These are phyloP conservation scores for Sycobia sp. DNA, from an alignment of 1,140 invertebrate genomes.

Conservation along the genomic window DNA sequence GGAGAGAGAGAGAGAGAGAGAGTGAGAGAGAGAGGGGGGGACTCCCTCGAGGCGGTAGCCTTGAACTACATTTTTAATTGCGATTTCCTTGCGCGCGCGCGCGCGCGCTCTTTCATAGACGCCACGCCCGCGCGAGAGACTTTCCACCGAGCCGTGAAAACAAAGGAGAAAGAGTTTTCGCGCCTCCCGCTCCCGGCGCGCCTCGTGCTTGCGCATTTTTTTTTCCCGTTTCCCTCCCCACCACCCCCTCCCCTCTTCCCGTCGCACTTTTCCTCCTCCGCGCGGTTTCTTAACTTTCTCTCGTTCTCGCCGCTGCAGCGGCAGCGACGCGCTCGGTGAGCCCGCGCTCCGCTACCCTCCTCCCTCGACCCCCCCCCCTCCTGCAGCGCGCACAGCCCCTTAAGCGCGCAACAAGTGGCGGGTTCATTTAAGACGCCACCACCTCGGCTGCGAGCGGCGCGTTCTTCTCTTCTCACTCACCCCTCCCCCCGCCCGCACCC, in stretches of 20 bases:
- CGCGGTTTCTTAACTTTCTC: constrained; percentile 23
- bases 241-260: too few relatives aligned
- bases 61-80: constrained; percentile 64
- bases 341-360: too few relatives aligned
- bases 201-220: constrained; percentile 25
- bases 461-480: too few relatives aligned
- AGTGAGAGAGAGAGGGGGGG: constrained; percentile 32
- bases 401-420: constrained; percentile 63
- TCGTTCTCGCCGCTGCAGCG: constrained; percentile 8
- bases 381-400: constrained; percentile 39
- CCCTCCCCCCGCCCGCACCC: too few relatives aligned
- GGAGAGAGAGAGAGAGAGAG: constrained; percentile 17
- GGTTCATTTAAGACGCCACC: constrained; percentile 64
- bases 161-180: constrained; percentile 60
- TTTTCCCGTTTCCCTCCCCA: too few relatives aligned
- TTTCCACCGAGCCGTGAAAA: constrained; percentile 49
- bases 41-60: constrained; percentile 48
- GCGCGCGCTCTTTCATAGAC: too few relatives aligned
- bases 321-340: too few relatives aligned
- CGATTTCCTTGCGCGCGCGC: constrained; percentile 39
- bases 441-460: too few relatives aligned
- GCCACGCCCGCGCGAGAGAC: too few relatives aligned
- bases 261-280: constrained; percentile 3
- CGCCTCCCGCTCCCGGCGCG: constrained; percentile 30
- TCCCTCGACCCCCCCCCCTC: constrained; percentile 41